phyloP scores from a whole-genome alignment of 1,140 invertebrate genomes.

The Triops longicaudatus region DNA sequence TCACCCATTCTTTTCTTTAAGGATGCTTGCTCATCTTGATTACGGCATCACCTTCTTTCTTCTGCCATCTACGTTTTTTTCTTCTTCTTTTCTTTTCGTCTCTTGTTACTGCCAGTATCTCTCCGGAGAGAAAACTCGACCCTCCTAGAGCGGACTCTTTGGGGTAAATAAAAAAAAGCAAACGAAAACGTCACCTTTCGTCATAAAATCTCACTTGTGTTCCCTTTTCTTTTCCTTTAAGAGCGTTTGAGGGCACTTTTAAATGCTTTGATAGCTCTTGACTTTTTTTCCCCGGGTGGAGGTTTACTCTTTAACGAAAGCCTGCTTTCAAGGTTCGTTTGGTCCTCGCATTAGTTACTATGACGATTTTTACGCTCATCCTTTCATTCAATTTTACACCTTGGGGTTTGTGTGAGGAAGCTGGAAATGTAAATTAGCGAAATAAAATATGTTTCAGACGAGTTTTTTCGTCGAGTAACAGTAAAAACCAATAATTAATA shows the following conservation, averaged over 20 bases:
- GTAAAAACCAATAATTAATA: too few relatives aligned
- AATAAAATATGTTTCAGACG: too few relatives aligned
- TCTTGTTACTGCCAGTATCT: background rate
- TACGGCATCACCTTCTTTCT: background rate
- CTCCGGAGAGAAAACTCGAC: background rate
- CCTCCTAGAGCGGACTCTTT: background rate
- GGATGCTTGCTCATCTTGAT: constrained; percentile 14
- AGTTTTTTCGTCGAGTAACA: too few relatives aligned
- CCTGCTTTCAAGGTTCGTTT: too few relatives aligned
- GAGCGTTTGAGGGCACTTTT: background rate
- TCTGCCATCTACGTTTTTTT: background rate
- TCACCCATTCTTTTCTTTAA: background rate
- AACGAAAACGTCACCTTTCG: background rate
- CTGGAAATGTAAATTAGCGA: too few relatives aligned
- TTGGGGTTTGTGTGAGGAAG: too few relatives aligned
- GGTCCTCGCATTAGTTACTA: too few relatives aligned
- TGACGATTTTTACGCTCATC: too few relatives aligned
- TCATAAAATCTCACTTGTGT: background rate
- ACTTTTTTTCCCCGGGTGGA: background rate
- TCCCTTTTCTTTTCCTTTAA: background rate
- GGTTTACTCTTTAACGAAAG: too few relatives aligned
- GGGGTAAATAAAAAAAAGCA: constrained; percentile 2
- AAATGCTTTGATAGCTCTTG: background rate
- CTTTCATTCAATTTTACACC: too few relatives aligned
- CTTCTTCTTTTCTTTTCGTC: background rate